A percentile compares a stretch with the other conserved stretches of the same genome.
phyloP scores from a whole-genome alignment of 1,140 invertebrate genomes.

The Muscidifurax raptorellus region DNA sequence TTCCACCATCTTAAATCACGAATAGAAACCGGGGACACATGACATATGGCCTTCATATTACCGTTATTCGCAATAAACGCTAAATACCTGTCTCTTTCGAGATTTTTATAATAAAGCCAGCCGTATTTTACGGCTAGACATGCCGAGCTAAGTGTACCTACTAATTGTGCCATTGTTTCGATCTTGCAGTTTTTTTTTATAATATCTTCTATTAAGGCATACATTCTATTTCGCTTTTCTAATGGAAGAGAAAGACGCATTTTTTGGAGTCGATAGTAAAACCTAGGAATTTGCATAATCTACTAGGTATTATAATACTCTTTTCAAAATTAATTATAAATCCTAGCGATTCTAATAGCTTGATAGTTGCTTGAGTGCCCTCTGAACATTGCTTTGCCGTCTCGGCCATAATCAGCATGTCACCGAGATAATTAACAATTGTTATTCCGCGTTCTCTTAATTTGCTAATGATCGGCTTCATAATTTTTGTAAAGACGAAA shows the following conservation, averaged over 20 bases:
- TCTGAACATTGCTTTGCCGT: not conserved
- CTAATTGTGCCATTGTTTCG: too few species aligned
- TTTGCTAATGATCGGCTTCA: not conserved
- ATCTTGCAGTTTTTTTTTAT: too few species aligned
- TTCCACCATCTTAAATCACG: too few species aligned
- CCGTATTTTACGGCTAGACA: too few species aligned
- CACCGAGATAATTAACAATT: not conserved
- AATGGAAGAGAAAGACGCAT: not conserved
- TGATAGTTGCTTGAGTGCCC: not conserved
- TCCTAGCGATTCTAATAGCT: not conserved
- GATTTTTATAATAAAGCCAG: too few species aligned
- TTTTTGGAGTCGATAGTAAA: not conserved
- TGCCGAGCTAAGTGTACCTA: too few species aligned
- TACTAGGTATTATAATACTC: not conserved
- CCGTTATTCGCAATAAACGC: too few species aligned
- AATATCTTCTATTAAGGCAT: too few species aligned
- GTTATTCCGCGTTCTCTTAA: not conserved
- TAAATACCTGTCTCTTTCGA: too few species aligned
- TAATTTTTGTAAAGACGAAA: slow-evolving; percentile 32
- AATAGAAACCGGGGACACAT: too few species aligned
- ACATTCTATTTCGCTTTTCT: not conserved
- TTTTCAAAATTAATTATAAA: slow-evolving; percentile 14
- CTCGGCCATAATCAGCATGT: slow-evolving; percentile 2
- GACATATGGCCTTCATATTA: too few species aligned
- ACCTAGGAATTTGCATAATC: not conserved